Percentiles rank a stretch among this genome's conserved stretches.
phyloP scores from a whole-genome alignment of 2,113 vertebrate species.

The Ibidorhyncha struthersii region DNA sequence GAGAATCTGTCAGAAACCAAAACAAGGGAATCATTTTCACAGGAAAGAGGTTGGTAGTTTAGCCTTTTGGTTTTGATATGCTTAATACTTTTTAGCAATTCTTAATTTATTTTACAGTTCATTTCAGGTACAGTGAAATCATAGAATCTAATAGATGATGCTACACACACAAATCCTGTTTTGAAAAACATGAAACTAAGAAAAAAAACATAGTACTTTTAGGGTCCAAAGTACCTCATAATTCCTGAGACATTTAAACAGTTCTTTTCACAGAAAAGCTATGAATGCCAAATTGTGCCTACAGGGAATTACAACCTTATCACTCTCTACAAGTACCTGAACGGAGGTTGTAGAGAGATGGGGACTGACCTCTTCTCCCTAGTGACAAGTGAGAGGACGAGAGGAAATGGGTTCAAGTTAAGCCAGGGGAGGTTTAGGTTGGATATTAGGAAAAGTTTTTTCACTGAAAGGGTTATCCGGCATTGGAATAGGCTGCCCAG shows the following conservation, averaged over 20 bases:
- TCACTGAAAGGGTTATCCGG: too few relatives aligned
- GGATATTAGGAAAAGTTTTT: too few relatives aligned
- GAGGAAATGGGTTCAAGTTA: too few relatives aligned
- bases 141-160: neutral
- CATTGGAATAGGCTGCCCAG: too few relatives aligned
- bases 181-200: neutral
- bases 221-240: neutral
- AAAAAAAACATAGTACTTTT: neutral
- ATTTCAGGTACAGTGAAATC: neutral
- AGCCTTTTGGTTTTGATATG: neutral
- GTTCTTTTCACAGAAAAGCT: neutral
- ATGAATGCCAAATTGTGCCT: neutral
- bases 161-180: neutral
- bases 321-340: too few relatives aligned
- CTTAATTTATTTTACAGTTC: neutral
- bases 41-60: neutral
- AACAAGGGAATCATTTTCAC: neutral
- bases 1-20: neutral
- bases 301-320: too few relatives aligned
- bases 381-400: too few relatives aligned
- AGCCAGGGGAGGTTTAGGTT: too few relatives aligned
- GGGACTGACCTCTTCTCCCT: too few relatives aligned
- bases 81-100: neutral
- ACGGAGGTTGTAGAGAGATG: too few relatives aligned
- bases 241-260: conserved; percentile 40